Percentiles rank a stretch among this genome's conserved stretches.
Evolutionary conservation across 2,113 vertebrate genomes (phyloP).

Genomic region (Pangasianodon hypophthalmus): DNA sequence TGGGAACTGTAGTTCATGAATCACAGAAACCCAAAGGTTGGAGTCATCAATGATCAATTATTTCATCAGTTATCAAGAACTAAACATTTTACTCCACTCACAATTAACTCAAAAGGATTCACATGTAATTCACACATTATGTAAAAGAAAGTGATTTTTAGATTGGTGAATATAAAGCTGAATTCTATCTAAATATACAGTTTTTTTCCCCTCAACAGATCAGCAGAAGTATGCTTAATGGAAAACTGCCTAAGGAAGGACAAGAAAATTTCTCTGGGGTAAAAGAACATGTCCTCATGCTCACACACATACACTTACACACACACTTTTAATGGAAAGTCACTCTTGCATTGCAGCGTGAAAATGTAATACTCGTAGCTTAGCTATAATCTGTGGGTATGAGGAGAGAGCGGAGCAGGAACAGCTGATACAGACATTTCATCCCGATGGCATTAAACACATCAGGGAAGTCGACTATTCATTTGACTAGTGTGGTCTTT

Average conservation of each 20-base stretch:
- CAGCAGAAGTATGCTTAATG: not conserved
- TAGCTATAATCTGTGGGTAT: not conserved
- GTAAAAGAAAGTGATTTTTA: not conserved
- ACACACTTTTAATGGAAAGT: constrained; percentile 22
- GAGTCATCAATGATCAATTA: not conserved
- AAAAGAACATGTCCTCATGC: not conserved
- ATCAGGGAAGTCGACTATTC: not conserved
- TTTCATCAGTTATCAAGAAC: not conserved
- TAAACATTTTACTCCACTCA: not conserved
- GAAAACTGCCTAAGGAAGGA: not conserved
- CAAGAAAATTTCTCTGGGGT: not conserved
- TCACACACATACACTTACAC: constrained; percentile 1
- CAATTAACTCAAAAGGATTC: not conserved
- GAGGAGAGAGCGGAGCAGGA: not conserved
- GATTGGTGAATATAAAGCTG: not conserved
- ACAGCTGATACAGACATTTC: not conserved
- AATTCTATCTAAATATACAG: not conserved
- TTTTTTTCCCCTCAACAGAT: not conserved
- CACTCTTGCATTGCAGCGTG: constrained; percentile 21
- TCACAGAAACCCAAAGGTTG: not conserved
- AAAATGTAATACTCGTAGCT: constrained; percentile 12
- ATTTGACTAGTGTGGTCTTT: not conserved
- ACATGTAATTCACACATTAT: not conserved
- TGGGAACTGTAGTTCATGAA: constrained; percentile 74
- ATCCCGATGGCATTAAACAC: not conserved